Conservation (phyloP, 2,797 vertebrate genomes). For the Lithobates sylvaticus region DNA sequence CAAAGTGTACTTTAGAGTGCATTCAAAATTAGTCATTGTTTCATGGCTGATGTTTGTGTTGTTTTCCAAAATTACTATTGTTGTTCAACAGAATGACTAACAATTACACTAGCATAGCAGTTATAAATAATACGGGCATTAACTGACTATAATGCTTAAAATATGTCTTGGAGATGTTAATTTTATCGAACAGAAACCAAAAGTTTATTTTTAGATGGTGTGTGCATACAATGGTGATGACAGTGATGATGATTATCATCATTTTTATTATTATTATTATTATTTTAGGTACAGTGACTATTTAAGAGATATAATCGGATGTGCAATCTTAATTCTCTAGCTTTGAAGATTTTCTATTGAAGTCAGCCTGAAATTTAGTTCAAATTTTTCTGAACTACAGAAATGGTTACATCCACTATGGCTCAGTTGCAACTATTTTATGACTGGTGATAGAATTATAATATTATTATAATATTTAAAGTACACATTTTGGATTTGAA, state of each 20-base stretch:
- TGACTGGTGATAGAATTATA: too few species aligned
- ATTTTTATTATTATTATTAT: not conserved
- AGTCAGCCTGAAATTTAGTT: not conserved
- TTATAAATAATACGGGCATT: constrained; percentile 40
- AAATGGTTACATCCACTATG: too few species aligned
- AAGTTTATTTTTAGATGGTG: not conserved
- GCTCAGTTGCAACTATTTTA: too few species aligned
- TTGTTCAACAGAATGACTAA: constrained; percentile 28
- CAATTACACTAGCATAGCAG: constrained; percentile 24
- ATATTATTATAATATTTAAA: too few species aligned
- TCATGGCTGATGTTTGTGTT: constrained; percentile 32
- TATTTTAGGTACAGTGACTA: constrained; percentile 11
- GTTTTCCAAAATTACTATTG: constrained; percentile 42
- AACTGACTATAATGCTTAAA: constrained; percentile 17
- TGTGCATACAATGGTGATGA: not conserved
- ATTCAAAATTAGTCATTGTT: constrained; percentile 55
- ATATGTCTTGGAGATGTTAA: constrained; percentile 37
- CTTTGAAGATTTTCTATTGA: not conserved
- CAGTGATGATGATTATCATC: not conserved
- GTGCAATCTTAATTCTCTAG: not conserved
- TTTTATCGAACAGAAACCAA: constrained; percentile 30
- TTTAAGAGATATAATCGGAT: not conserved
- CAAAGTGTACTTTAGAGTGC: constrained; percentile 51
- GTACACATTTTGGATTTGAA: too few species aligned
- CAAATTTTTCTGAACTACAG: too few species aligned